phyloP scores from a whole-genome alignment of 2,888 invertebrate genomes.

The Sepioteuthis lessoniana region DNA sequence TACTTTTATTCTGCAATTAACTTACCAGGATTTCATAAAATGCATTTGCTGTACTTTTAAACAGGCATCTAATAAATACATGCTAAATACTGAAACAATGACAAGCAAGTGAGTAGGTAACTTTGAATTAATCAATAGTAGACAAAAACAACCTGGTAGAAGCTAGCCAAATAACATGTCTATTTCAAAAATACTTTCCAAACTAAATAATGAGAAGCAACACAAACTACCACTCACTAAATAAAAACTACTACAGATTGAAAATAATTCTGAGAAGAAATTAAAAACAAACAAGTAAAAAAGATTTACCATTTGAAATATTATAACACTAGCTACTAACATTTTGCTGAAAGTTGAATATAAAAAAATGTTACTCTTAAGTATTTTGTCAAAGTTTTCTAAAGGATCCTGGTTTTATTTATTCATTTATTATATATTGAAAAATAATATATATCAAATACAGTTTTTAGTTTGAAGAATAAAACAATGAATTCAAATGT shows the following conservation, averaged over 20 bases:
- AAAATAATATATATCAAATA: too few species aligned
- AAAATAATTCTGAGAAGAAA: not conserved
- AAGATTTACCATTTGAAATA: not conserved
- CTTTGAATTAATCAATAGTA: not conserved
- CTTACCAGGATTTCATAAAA: too few species aligned
- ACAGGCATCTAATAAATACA: too few species aligned
- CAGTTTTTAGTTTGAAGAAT: too few species aligned
- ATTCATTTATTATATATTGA: too few species aligned
- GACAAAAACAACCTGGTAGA: not conserved
- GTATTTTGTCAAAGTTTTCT: too few species aligned
- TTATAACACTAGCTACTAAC: too few species aligned
- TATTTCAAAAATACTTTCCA: not conserved
- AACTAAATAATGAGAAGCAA: not conserved
- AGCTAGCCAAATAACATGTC: not conserved
- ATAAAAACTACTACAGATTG: not conserved
- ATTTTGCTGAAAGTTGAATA: not conserved
- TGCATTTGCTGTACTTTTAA: too few species aligned
- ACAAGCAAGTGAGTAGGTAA: not conserved
- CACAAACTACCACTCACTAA: not conserved
- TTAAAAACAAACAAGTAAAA: not conserved
- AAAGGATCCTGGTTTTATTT: too few species aligned
- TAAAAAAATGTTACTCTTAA: not conserved
- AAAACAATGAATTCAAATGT: too few species aligned
- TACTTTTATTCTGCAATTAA: too few species aligned
- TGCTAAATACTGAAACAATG: too few species aligned